Conservation (phyloP, 2,797 vertebrate species). For the Esox lucius region DNA sequence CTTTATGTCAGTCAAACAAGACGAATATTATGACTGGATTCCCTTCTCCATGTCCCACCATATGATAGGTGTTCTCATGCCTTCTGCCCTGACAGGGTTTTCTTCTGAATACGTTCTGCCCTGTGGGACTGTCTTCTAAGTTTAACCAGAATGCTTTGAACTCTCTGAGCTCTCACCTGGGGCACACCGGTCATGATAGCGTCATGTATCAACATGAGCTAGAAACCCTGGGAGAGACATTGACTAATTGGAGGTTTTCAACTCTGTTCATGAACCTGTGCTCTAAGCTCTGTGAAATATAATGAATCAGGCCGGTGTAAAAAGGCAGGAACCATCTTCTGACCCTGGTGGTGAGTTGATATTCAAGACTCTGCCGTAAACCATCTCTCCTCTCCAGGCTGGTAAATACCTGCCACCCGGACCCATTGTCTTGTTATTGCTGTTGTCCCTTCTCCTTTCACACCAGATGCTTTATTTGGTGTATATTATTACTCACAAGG, state of each 20-base stretch:
- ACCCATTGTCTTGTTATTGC: conserved; percentile 83
- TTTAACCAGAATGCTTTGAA: conserved; percentile 81
- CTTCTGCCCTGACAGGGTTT: no score
- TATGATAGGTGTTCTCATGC: conserved; percentile 50
- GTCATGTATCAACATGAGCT: conserved; percentile 76
- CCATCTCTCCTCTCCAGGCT: conserved; percentile 79
- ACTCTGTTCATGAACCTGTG: conserved; percentile 72
- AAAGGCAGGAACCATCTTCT: conserved; percentile 75
- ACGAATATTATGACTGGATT: conserved; percentile 50
- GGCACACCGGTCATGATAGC: conserved; percentile 71
- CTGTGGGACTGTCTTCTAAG: conserved; percentile 71
- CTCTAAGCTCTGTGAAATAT: conserved; percentile 74
- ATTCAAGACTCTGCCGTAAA: conserved; percentile 76
- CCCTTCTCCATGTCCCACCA: conserved; percentile 42
- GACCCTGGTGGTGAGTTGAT: conserved; percentile 69
- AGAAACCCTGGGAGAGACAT: conserved; percentile 76
- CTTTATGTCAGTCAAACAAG: conserved; percentile 45
- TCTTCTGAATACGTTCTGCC: conserved; percentile 43
- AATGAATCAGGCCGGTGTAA: conserved; percentile 75
- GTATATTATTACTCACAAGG: conserved; percentile 81
- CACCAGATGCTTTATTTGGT: conserved; percentile 82
- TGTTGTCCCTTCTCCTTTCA: conserved; percentile 83
- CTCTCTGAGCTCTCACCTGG: conserved; percentile 66
- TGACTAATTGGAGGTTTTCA: conserved; percentile 82
- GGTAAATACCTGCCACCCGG: conserved; percentile 82